These are phyloP conservation scores for Prunella himalayana DNA, from an alignment of 2,113 vertebrate species.

Conservation along the genomic window DNA sequence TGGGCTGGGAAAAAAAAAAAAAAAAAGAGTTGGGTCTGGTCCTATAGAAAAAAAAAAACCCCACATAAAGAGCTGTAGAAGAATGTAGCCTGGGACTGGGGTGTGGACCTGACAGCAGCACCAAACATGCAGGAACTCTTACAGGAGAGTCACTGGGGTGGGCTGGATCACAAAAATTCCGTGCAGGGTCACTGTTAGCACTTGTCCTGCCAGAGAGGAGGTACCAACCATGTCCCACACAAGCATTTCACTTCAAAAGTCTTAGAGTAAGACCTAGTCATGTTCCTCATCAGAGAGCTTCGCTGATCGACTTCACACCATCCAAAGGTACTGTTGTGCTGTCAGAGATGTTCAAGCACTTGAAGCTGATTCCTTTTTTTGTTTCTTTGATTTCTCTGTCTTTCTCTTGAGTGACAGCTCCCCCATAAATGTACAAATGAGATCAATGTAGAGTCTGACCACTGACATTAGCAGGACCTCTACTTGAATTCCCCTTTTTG, in stretches of 20 bases:
- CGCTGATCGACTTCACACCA: background rate
- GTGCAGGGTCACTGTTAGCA: background rate
- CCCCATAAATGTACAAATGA: background rate
- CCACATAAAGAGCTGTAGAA: background rate
- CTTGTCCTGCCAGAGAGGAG: background rate
- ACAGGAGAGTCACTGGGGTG: background rate
- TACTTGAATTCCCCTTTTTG: background rate
- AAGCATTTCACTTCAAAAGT: background rate
- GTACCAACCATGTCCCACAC: background rate
- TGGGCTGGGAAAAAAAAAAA: background rate
- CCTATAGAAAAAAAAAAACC: background rate
- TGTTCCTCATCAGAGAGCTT: background rate
- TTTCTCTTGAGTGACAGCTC: background rate
- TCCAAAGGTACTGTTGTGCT: background rate
- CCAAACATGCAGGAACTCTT: rapidly evolving
- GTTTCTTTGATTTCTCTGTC: background rate
- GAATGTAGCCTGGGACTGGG: background rate
- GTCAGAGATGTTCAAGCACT: background rate
- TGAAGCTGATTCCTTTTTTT: background rate
- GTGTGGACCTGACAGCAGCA: background rate
- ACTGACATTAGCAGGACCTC: background rate
- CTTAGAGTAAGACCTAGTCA: background rate
- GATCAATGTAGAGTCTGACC: background rate
- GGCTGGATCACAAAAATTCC: background rate
- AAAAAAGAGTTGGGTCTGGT: background rate